phyloP scores from a whole-genome alignment of 2,113 vertebrate genomes.

The Pampusana beccarii region DNA sequence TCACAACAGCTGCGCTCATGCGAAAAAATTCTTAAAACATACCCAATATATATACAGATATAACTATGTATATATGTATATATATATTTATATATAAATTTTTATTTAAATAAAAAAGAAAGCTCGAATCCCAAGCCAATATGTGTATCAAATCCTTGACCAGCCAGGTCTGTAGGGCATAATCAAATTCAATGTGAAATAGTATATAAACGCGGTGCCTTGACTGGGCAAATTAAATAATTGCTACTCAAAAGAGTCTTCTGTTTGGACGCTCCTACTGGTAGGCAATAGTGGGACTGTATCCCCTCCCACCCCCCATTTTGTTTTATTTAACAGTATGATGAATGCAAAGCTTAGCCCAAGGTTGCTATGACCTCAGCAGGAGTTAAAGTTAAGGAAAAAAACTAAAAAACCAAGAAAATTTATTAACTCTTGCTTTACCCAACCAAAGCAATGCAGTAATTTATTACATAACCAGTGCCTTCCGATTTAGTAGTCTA shows the following conservation, averaged over 20 bases:
- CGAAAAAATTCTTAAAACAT: constrained; percentile 84
- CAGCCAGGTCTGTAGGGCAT: constrained; percentile 87
- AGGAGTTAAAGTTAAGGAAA: constrained; percentile 78
- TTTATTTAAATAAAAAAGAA: constrained; percentile 87
- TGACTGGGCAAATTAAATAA: constrained; percentile 87
- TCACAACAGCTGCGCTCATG: constrained; percentile 84
- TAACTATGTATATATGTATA: constrained; percentile 82
- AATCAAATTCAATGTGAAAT: constrained; percentile 90
- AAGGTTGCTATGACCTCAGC: constrained; percentile 78
- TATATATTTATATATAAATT: constrained; percentile 82
- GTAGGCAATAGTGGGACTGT: constrained; percentile 83
- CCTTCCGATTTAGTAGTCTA: constrained; percentile 76
- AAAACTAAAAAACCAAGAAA: constrained; percentile 74
- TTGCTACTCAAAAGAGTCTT: constrained; percentile 84
- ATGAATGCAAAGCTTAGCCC: constrained; percentile 78
- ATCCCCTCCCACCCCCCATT: constrained; percentile 62
- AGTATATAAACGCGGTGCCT: constrained; percentile 86
- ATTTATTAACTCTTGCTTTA: constrained; percentile 82
- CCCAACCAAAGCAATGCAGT: constrained; percentile 85
- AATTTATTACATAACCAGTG: constrained; percentile 87
- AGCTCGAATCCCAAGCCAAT: constrained; percentile 88
- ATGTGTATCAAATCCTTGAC: constrained; percentile 86
- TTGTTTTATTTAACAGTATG: constrained; percentile 75
- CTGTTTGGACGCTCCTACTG: constrained; percentile 85
- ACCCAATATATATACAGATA: constrained; percentile 85